phyloP scores from a whole-genome alignment of 2,888 invertebrate species.

The Blera fallax region DNA sequence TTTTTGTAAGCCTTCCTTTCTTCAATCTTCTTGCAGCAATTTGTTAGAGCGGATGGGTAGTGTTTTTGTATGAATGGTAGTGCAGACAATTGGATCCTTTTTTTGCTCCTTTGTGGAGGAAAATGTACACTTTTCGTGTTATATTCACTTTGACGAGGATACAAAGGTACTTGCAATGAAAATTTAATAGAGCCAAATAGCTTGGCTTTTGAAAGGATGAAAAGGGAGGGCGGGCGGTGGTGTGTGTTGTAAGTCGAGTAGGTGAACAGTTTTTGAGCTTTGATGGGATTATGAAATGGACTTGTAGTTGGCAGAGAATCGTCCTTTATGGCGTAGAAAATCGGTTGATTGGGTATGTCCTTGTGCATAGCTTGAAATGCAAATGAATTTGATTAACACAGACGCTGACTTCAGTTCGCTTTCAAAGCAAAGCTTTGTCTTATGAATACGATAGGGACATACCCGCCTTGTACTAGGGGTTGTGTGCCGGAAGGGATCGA shows the following conservation, averaged over 20 bases:
- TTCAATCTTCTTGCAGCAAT: background rate
- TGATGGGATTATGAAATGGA: background rate
- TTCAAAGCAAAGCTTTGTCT: too few species aligned
- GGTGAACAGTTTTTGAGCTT: background rate
- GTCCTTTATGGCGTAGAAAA: too few species aligned
- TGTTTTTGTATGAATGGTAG: background rate
- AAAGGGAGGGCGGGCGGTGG: background rate
- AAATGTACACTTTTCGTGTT: background rate
- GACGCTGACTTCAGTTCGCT: too few species aligned
- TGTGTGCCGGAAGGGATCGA: too few species aligned
- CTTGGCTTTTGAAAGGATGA: background rate
- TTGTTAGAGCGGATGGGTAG: background rate
- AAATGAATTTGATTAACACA: too few species aligned
- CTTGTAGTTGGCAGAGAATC: background rate
- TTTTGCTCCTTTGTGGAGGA: background rate
- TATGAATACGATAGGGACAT: too few species aligned
- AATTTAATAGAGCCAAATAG: constrained; percentile 4
- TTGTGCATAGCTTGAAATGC: too few species aligned
- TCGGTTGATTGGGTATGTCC: too few species aligned
- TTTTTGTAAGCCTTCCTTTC: background rate
- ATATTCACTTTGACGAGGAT: background rate
- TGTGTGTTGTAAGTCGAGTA: background rate
- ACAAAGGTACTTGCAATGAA: constrained; percentile 1
- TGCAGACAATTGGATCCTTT: constrained; percentile 4
- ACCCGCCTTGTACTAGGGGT: too few species aligned